phyloP scores from a whole-genome alignment of 2,797 vertebrate species.

The Novumbra hubbsi region DNA sequence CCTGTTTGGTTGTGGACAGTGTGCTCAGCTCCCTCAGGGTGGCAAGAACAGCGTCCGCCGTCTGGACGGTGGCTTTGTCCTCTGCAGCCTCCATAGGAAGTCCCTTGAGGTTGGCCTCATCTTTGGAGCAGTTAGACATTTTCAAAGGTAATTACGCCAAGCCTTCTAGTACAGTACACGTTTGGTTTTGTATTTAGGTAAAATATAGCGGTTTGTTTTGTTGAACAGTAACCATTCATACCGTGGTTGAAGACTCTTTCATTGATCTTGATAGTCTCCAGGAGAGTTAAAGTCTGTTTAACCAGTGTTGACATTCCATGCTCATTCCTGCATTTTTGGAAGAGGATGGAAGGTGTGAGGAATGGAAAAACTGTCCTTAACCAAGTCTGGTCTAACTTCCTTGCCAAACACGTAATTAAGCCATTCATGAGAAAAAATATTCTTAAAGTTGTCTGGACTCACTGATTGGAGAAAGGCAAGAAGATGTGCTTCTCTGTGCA shows the following conservation, averaged over 20 bases:
- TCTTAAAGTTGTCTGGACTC: conserved; percentile 48
- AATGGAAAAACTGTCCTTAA: neutral
- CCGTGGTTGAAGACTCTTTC: conserved; percentile 81
- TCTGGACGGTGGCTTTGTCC: conserved; percentile 66
- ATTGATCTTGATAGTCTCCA: conserved; percentile 80
- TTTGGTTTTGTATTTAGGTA: neutral
- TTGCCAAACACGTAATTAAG: neutral
- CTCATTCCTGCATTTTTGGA: conserved; percentile 68
- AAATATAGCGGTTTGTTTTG: neutral
- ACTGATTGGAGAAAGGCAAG: conserved; percentile 84
- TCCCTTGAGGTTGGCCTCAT: conserved; percentile 49
- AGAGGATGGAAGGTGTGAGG: neutral
- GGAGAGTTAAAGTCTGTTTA: conserved; percentile 85
- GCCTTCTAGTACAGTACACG: neutral
- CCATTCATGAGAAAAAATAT: neutral
- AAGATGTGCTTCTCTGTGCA: conserved; percentile 90
- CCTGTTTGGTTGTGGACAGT: conserved; percentile 66
- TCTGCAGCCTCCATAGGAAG: conserved; percentile 77
- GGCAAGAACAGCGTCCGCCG: conserved; percentile 69
- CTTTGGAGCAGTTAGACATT: conserved; percentile 54
- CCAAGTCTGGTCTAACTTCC: neutral
- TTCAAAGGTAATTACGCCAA: neutral
- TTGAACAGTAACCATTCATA: conserved; percentile 54
- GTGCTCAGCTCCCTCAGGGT: conserved; percentile 75
- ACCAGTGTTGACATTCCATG: conserved; percentile 80